Evolutionary conservation across 23 tunicate species (phyloP), one percentile per base, ranked within the genome.

Genomic region (Trididemnum clinides): DNA sequence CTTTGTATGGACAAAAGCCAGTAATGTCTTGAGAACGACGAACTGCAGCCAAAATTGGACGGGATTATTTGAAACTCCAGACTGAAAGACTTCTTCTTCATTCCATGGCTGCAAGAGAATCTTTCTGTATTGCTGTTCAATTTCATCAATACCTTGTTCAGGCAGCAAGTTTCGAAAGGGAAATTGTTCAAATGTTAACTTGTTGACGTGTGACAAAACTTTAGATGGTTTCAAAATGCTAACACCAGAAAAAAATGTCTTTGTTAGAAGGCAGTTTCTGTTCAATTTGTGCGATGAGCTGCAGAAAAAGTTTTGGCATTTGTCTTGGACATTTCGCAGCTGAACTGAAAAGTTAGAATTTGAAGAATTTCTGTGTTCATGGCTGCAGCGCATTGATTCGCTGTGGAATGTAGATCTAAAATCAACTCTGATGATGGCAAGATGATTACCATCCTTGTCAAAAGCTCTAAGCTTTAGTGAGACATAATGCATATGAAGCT

Each of bases 31-130:
- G 80, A 70, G 7, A 74, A 37, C 80, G 4, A 3, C 10, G 80
- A 15, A 74, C 33, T 36, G 80, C 80, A 74, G 80, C 80, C 83
- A 78, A 78, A 78, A 78, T 78, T 78, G 65, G 21, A 78, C 38
- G 25, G 83, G 20, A 78, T 78, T 78, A 2, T 15, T 26, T 28
- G 83, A 66, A 29, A 78, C 2, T 51, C 28, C 50, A 5, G 34
- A 26, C 31, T 51, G n/a, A 51, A 78, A 78, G 1, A 51, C 27
- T 78, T 78, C 37, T 51, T 78, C 64, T 78, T 78, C 83, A 78
- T 25, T 51, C 83, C 83, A 78, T 78, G 65, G 66, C 34, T 23
- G 66, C 65, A 78, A 51, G 28, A 51, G 10, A 78, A 78, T 78
- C 37, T 78, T 78, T 78, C 83, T 34, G 66, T 78, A 78, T 29